Base-by-base conservation (phyloP, 2,888 invertebrate species). In the Epistrophella euchroma region DNA sequence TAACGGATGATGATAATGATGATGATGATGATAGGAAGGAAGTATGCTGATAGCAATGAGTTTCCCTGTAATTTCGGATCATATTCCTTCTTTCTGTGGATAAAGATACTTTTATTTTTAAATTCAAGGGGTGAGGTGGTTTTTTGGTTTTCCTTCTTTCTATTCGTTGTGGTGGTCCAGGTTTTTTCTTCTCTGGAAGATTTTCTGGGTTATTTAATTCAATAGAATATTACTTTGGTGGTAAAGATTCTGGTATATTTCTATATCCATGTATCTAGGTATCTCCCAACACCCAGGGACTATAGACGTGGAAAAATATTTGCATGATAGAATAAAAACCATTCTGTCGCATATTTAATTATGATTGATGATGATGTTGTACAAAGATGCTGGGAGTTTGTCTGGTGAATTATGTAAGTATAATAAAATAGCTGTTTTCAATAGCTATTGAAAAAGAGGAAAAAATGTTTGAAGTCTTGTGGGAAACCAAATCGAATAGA, bases 341-440 rank as follows among this genome's bases (percentile, higher is more conserved):
- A 75, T 76, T 60, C 37, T 72, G 74, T 72, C 58, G 71, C 52
- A 71, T 75, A 66, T 43, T 56, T 85, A 76, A 80, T 85, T 80
- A 80, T 80, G 84, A 83, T 83, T 83, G 83, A 85, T 80, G 80
- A 78, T 77, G 72, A 82, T 68, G 72, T 28, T 52, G 35, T 56
- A 22, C 32, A 47, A 68, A 70, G 74, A 66, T 37, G 70, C 70
- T 32, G 28, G 17, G 19, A 37, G 43, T 28, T 56, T 50, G 58
- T 56, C 45, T 28, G 10, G 17, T 17, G 47, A 17, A 64, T 58
- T 52, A 60, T 47, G 10, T 32, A 32, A 6, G 28, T 9, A 32
- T 32, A 32, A 9, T n/a, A n/a, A 9, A 13, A 58, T 45, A 52
- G 19, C 32, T 35, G 47, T 35, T 32, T 19, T 22, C 22, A 37